phyloP scores from a whole-genome alignment of 2,113 vertebrate genomes.

The Anseranas semipalmata region DNA sequence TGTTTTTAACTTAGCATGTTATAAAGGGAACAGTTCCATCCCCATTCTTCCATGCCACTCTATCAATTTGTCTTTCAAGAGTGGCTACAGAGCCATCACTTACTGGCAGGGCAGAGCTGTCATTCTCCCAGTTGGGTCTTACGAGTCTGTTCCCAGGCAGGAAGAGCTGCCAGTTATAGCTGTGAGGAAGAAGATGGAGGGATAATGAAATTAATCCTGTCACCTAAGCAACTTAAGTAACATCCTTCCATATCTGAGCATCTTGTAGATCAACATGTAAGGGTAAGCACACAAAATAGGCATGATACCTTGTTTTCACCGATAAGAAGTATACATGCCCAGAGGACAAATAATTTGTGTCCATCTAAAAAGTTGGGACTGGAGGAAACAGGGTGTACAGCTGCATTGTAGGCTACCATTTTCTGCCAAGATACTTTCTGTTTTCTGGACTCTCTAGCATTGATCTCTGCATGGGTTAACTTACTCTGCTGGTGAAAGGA shows the following conservation, averaged over 20 bases:
- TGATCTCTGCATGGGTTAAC: neutral
- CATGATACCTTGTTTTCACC: rapidly evolving
- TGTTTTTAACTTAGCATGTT: neutral
- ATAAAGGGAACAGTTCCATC: neutral
- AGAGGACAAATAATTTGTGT: neutral
- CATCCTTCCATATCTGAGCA: neutral
- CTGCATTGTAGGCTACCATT: neutral
- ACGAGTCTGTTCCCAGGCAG: neutral
- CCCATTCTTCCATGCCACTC: neutral
- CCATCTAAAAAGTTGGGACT: neutral
- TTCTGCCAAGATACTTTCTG: neutral
- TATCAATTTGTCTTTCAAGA: neutral
- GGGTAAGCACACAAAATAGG: neutral
- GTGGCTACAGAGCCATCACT: neutral
- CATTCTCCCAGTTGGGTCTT: neutral
- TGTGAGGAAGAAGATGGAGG: conserved; percentile 3
- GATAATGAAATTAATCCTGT: conserved; percentile 25
- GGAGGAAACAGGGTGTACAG: neutral
- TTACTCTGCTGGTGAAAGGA: neutral
- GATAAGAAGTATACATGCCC: neutral
- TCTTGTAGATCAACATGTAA: neutral
- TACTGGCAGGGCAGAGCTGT: neutral
- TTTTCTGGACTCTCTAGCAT: neutral
- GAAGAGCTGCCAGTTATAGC: neutral
- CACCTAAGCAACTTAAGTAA: conserved; percentile 1